Evolutionary conservation across 2,888 invertebrate genomes (phyloP), one percentile per base, ranked within the genome.

Genomic region (Xestia rhomboidea): DNA sequence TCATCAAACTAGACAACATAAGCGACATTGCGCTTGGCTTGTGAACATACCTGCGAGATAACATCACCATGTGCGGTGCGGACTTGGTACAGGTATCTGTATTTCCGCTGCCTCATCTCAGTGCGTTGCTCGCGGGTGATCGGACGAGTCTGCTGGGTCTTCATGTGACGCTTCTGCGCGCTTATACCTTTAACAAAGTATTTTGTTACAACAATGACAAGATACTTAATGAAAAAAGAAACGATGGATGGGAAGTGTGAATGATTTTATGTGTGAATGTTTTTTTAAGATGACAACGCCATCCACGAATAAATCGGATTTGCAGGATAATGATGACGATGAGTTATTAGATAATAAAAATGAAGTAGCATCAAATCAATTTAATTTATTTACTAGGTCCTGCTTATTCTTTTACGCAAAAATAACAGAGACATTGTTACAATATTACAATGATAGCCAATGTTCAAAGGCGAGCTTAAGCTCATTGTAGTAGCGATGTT

Each of bases 1-100:
- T n/a, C n/a, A n/a, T n/a, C n/a, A n/a, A n/a, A n/a, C n/a, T n/a
- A n/a, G n/a, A n/a, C n/a, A n/a, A n/a, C n/a, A n/a, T n/a, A n/a
- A n/a, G n/a, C n/a, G n/a, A n/a, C n/a, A 57, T 51, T 30, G 30
- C 18, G 8, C 30, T 60, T 60, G 30, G 30, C 30, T 60, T 30
- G 8, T 27, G 62, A 62, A 62, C 51, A 54, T 92, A 98, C 98
- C 97, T 99, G 98, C 87, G 98, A 98, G 88, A 99, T 98, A 84
- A 99, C 98, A 95, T 99, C 99, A 24, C 99, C 99, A 89, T 99
- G 98, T 46, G 98, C 98, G 15, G 99, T 98, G 88, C 99, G 97
- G 77, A 99, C 98, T 96, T 99, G 99, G 96, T 99, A 99, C 85
- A 99, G 96, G 92, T 99, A 99, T 85, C 99, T 97, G 93, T 98